Base-by-base conservation (phyloP, 2,113 vertebrate species). In the Mormoops blainvillei region DNA sequence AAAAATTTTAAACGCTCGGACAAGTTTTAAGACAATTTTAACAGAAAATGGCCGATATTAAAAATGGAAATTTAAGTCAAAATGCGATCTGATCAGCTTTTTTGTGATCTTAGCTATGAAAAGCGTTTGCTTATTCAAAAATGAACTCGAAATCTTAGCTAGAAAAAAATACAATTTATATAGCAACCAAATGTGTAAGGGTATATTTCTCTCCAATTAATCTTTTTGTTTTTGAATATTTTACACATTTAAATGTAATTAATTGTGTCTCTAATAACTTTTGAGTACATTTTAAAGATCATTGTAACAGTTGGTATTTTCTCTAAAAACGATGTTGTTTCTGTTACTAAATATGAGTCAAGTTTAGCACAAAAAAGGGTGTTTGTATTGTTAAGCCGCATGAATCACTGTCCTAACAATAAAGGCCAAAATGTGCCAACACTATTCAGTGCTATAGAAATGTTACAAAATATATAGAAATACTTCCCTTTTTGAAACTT, bases 51-150 rank as follows among this genome's bases (percentile, higher is more conserved):
- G 41, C 65, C 5, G 19, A 38, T 91, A 63, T 71, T 68, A 28
- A 56, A 70, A 81, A 87, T 65, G 38, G 19, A 70, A 54, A 2
- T 50, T 78, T 68, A 84, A 94, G 15, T 92, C 20, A 54, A 76
- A 83, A 89, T 93, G 13, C 7, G 82, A 5, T 24, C 24, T 68
- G 13, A 38, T 63, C 28, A 93, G 7, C 48, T 24, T 89, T 84
- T 92, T 84, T 76, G 90, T 73, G 11, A 3, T 52, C 36, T 73
- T 92, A 77, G 26, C n/a, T 86, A 12, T n/a, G 28, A 80, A 82
- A 45, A 92, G 52, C 28, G 41, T 82, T 97, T 77, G 19, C 31
- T 16, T 77, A 61, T 50, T 97, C 20, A 67, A 67, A 97, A 94
- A 8, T 33, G 33, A 82, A 50, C 48, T 8, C 14, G 10, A 84